These are phyloP conservation scores for Matsumurasca onukii DNA, from an alignment of 1,140 invertebrate genomes.

Conservation along the genomic window DNA sequence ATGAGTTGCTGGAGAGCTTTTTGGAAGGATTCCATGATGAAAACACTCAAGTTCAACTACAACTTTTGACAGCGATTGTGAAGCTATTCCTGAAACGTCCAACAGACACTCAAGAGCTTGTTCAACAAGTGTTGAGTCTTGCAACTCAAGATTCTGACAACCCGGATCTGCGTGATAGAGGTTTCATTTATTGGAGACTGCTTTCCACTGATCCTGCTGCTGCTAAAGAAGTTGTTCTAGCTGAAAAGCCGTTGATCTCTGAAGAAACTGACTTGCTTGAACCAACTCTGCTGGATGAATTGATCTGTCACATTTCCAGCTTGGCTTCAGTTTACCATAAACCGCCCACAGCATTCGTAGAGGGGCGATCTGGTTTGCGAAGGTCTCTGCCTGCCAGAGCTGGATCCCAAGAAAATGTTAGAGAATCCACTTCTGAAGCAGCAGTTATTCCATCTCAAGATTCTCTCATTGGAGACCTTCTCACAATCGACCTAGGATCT, in stretches of 20 bases:
- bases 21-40: conserved; percentile 99
- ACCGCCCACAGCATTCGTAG: conserved; percentile 97
- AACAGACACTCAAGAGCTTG: conserved; percentile 96
- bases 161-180: conserved; percentile 96
- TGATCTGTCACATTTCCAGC: conserved; percentile 98
- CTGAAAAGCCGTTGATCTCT: conserved; percentile 98
- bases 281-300: conserved; percentile 95
- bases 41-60: conserved; percentile 98
- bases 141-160: conserved; percentile 99
- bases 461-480: conserved; percentile 93
- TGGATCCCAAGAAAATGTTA: conserved; percentile 44
- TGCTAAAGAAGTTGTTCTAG: conserved; percentile 98
- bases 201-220: conserved; percentile 97
- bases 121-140: conserved; percentile 87
- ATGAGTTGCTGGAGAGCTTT: conserved; percentile 97
- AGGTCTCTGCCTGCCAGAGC: conserved; percentile 53
- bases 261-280: conserved; percentile 99
- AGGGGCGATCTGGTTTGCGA: conserved; percentile 64
- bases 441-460: conserved; percentile 90
- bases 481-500: conserved; percentile 86
- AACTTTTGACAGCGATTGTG: conserved; percentile 96
- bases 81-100: conserved; percentile 98
- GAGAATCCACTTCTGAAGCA: conserved; percentile 48
- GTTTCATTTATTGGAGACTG: conserved; percentile 99
- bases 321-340: conserved; percentile 99